Base-by-base conservation (phyloP, 2,113 vertebrate species). In the Istiophorus platypterus region DNA sequence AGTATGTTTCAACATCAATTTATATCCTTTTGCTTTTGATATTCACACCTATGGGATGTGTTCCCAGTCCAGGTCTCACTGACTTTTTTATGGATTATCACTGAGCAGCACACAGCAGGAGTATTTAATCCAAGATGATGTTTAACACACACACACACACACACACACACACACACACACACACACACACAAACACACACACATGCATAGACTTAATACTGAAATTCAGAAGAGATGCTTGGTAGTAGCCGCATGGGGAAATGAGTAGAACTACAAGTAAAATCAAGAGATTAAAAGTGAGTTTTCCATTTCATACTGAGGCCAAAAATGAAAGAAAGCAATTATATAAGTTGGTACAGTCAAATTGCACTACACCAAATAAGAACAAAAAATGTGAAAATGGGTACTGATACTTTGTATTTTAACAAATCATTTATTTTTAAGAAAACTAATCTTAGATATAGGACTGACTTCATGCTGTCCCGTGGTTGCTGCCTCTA, bases 1-100 rank as follows among this genome's bases (percentile, higher is more conserved):
- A 85, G 89, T 82, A 74, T 85, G 82, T 92, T 89, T 85, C 27
- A 80, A 72, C 83, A 82, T 84, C 68, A 88, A 62, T 84, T 85
- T 74, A 49, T 80, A 72, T 76, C 56, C 61, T 39, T 73, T 26
- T 7, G 37, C 74, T 89, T 82, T 81, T 80, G 63, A 80, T 78
- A 73, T 73, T 72, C 65, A 64, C 42, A 61, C 49, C 62, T 27
- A 37, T 27, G 54, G 13, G 64, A 85, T 80, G 80, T 82, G 86
- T 54, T 76, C 58, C 29, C 5, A 82, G 67, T 4, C 2, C 29
- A 73, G 72, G 59, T 47, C 77, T 75, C 80, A 26, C 67, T 85
- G 79, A 62, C 73, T 76, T 78, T 75, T 84, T 52, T 18, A 2
- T 78, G 78, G 76, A 83, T 81, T 76, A 79, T 72, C 37, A 56